Percentiles rank a stretch among this genome's conserved stretches.
Evolutionary conservation across 2,113 vertebrate species (phyloP).

Genomic region (Balaeniceps rex): DNA sequence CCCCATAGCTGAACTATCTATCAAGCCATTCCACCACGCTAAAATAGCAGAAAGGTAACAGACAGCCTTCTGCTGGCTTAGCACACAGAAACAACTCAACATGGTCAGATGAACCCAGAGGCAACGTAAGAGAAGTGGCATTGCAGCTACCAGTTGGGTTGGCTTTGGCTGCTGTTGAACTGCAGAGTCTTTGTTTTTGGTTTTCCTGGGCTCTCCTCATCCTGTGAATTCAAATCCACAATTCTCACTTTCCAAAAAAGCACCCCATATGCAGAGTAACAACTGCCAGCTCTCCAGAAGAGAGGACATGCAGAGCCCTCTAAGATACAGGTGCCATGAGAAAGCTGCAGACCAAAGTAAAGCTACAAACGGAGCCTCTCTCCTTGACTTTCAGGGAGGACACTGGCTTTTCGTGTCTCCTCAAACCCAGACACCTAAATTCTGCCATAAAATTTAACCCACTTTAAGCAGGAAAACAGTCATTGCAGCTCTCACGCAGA

Average conservation of each 20-base stretch:
- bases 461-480: background rate
- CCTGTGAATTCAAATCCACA: background rate
- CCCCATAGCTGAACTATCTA: background rate
- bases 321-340: background rate
- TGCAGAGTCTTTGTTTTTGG: background rate
- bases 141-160: background rate
- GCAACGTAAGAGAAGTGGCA: background rate
- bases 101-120: background rate
- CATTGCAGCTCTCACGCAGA: background rate
- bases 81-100: background rate
- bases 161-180: background rate
- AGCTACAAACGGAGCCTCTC: background rate
- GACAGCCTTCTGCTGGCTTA: background rate
- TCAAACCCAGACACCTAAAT: background rate
- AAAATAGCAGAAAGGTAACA: background rate
- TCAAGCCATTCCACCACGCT: background rate
- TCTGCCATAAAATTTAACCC: background rate
- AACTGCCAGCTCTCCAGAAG: background rate
- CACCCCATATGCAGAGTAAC: background rate
- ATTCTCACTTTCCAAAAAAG: background rate
- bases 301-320: background rate
- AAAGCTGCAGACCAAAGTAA: background rate
- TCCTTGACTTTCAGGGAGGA: background rate
- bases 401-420: background rate
- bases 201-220: background rate